Base-by-base conservation (phyloP, 2,797 vertebrate species). In the Myotis pilosus region DNA sequence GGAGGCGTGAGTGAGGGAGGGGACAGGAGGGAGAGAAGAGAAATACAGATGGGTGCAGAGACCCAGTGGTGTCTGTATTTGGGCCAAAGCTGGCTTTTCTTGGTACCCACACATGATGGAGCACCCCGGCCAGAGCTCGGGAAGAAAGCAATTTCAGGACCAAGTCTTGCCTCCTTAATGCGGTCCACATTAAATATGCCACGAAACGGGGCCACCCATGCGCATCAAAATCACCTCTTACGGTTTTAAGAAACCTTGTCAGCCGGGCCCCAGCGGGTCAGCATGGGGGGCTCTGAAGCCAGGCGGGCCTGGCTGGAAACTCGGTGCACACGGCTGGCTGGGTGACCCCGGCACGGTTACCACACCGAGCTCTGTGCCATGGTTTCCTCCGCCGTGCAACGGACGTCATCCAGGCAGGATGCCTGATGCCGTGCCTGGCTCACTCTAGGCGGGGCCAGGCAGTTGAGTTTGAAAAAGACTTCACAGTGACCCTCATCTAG, bases 251-350 rank as follows among this genome's bases (percentile, higher is more conserved):
- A 41, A 41, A 15, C 13, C 38, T 12, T 3, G 1, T 81, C 60
- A 38, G 38, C 44, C 1, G n/a, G 90, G n/a, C 20, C 9, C 57
- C 30, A 38, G 85, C 1, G 2, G 47, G 38, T 22, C 17, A 12
- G 57, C 30, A 28, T 0, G 0, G 47, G 36, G 38, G 47, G n/a
- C n/a, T 89, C 60, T 44, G 60, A 86, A 28, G 47, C 55, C 51
- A 38, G 41, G 33, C 6, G 72, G 36, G 49, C 44, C 9, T 6
- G 20, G 55, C 7, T 22, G 82, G 68, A 69, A 28, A 25, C 19
- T 7, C 1, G 2, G 47, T 2, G 22, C 13, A 0, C 12, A 4
- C 4, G 3, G 22, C 22, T 16, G 2, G 30, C 57, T 19, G 47
- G 33, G 49, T n/a, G 89, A 38, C 38, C 6, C 57, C 17, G 72